Evolutionary conservation across 2,888 invertebrate genomes (phyloP).

Genomic region (Gastracanthus pulcherrimus): DNA sequence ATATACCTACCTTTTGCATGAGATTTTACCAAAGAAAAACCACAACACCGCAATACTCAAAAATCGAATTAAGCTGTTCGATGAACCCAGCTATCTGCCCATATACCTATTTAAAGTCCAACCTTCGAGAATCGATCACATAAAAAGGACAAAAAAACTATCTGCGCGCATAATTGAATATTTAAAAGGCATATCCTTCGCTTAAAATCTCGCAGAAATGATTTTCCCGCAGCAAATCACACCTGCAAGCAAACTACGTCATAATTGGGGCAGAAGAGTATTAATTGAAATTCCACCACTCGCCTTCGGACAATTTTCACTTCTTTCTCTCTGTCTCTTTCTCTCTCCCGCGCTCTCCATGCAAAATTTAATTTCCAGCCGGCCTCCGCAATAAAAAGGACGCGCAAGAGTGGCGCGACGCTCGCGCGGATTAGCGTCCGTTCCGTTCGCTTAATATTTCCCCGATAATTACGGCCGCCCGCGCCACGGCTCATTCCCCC

Average conservation of each 20-base stretch:
- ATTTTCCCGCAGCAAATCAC: neutral
- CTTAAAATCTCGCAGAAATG: neutral
- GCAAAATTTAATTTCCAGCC: slow-evolving; percentile 45
- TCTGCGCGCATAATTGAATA: no score
- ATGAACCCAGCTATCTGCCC: no score
- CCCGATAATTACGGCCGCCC: slow-evolving; percentile 27
- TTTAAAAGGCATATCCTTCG: no score
- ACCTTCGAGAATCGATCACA: no score
- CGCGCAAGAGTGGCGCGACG: neutral
- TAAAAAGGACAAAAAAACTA: no score
- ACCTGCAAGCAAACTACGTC: neutral
- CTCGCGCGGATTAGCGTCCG: slow-evolving; percentile 13
- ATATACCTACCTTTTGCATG: no score
- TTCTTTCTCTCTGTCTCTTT: neutral
- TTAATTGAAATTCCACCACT: slow-evolving; percentile 47
- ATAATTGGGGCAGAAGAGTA: slow-evolving; percentile 22
- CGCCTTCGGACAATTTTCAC: slow-evolving; percentile 6
- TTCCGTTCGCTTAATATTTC: slow-evolving; percentile 35
- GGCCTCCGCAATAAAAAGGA: slow-evolving; percentile 22
- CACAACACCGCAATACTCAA: no score
- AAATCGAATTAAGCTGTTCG: no score
- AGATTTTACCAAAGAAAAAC: no score
- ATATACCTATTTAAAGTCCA: no score
- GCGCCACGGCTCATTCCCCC: neutral
- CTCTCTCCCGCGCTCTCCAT: neutral